phyloP scores from a whole-genome alignment of 2,797 vertebrate genomes.

The Pseudopleuronectes americanus region DNA sequence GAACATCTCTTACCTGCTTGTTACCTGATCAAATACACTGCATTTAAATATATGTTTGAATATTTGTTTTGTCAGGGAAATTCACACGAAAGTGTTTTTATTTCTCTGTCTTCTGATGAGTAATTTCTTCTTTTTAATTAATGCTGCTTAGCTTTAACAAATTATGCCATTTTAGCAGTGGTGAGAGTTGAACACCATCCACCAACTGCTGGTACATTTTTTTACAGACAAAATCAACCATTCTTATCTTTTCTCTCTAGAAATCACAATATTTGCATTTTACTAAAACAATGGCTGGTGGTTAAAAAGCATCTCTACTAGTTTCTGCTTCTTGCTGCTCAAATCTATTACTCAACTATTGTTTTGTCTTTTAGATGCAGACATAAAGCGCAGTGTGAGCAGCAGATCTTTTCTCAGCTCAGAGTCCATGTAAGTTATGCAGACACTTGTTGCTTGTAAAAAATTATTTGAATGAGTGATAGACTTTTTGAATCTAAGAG shows the following conservation, averaged over 20 bases:
- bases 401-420: conserved; percentile 87
- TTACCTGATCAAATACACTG: neutral
- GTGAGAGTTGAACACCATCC: neutral
- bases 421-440: conserved; percentile 87
- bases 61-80: neutral
- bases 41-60: neutral
- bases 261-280: neutral
- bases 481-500: neutral
- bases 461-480: no score
- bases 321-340: neutral
- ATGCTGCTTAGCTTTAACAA: conserved; percentile 23
- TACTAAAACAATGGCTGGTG: neutral
- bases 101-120: neutral
- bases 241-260: neutral
- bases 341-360: neutral
- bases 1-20: conserved; percentile 19
- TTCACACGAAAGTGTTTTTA: neutral
- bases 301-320: neutral
- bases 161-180: neutral
- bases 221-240: neutral
- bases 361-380: conserved; percentile 82
- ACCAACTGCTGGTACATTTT: conserved; percentile 2
- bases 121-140: neutral
- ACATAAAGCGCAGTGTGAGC: conserved; percentile 86
- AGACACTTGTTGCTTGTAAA: neutral